Conservation (phyloP, 1,140 invertebrate genomes). For the Pseudomyrmex cubaensis region DNA sequence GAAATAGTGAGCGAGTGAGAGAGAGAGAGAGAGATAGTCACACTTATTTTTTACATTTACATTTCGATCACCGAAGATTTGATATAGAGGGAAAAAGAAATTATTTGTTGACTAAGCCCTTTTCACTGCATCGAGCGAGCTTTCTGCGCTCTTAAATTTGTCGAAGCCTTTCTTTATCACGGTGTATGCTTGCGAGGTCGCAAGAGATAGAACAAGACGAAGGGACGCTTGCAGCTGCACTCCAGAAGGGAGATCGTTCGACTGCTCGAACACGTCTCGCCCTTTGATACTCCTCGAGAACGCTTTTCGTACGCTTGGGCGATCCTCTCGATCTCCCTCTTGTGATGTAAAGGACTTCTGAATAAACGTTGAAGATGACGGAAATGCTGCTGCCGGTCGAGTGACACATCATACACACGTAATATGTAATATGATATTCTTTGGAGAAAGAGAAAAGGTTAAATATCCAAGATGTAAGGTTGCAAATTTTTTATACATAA, state of each 20-base stretch:
- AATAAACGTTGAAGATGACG: slow-evolving; percentile 40
- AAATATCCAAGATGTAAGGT: not conserved
- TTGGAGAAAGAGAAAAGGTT: not conserved
- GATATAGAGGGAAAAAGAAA: too few relatives aligned
- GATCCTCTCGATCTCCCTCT: slow-evolving; percentile 42
- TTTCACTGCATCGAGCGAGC: not conserved
- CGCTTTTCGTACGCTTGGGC: slow-evolving; percentile 9
- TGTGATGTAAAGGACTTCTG: slow-evolving; percentile 12
- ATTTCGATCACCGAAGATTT: too few relatives aligned
- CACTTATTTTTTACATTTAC: too few relatives aligned
- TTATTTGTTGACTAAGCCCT: slow-evolving; percentile 16
- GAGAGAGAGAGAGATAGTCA: too few relatives aligned
- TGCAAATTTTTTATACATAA: not conserved
- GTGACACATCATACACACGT: slow-evolving; percentile 19
- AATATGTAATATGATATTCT: slow-evolving; percentile 20
- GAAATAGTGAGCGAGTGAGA: too few relatives aligned
- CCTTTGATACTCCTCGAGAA: slow-evolving; percentile 55
- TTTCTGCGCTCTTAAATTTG: slow-evolving; percentile 17
- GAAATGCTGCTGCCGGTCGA: slow-evolving; percentile 20
- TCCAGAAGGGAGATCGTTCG: slow-evolving; percentile 48
- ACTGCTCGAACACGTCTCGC: slow-evolving; percentile 53
- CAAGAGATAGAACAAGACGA: slow-evolving; percentile 31
- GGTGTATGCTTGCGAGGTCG: not conserved
- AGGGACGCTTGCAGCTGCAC: slow-evolving; percentile 41
- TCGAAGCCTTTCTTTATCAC: not conserved